Percentiles rank a stretch among this genome's conserved stretches.
These are phyloP conservation scores for Stigmatopora nigra DNA, from an alignment of 2,113 vertebrate species.

Conservation along the genomic window DNA sequence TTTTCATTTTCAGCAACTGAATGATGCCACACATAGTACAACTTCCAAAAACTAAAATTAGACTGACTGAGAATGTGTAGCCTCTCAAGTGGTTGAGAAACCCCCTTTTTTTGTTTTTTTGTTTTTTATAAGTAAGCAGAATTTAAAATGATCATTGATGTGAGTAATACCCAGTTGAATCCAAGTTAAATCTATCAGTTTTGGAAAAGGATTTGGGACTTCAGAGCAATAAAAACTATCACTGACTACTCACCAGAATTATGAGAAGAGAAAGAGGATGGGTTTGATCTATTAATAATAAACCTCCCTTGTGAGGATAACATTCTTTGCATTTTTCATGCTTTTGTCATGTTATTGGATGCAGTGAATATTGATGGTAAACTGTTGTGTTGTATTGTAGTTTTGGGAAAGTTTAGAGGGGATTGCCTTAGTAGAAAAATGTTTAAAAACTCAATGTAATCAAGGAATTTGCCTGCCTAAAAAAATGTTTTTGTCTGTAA, in stretches of 20 bases:
- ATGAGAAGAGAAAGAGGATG: too few relatives aligned
- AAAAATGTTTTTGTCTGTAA: too few relatives aligned
- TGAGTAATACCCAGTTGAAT: constrained; percentile 3
- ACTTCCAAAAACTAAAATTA: neutral
- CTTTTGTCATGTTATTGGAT: too few relatives aligned
- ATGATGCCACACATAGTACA: neutral
- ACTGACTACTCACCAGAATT: too few relatives aligned
- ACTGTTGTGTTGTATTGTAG: too few relatives aligned
- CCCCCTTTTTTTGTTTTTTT: neutral
- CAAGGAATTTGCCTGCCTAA: too few relatives aligned
- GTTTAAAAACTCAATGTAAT: too few relatives aligned
- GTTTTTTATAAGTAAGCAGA: constrained; percentile 24
- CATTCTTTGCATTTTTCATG: too few relatives aligned
- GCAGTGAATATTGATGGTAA: too few relatives aligned
- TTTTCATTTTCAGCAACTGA: neutral
- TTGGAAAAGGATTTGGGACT: neutral
- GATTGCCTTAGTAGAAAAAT: too few relatives aligned
- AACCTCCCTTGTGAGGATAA: neutral
- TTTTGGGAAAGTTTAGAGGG: too few relatives aligned
- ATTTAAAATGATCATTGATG: constrained; percentile 13
- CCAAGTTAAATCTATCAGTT: constrained; percentile 25
- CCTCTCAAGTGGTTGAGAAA: neutral
- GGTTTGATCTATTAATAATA: constrained; percentile 15
- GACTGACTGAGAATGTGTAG: neutral
- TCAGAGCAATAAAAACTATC: too few relatives aligned